Evolutionary conservation across 1,140 invertebrate species (phyloP).

Genomic region (Trypoxylus dichotomus): DNA sequence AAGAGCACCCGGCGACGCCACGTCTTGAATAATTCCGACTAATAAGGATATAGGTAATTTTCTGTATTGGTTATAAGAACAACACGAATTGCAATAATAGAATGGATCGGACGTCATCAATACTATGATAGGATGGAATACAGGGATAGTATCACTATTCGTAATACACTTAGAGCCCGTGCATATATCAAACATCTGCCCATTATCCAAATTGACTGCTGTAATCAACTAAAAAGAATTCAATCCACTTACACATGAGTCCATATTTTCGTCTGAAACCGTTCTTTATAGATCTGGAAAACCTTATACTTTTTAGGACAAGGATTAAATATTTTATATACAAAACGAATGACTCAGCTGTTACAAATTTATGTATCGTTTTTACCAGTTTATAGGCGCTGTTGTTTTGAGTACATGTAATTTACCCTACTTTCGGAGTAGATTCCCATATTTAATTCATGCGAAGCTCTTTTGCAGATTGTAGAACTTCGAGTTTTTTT

Average conservation of each 20-base stretch:
- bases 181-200: conserved; percentile 54
- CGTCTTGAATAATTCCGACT: conserved; percentile 8
- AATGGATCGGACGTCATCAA: conserved; percentile 51
- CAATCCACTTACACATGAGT: conserved; percentile 46
- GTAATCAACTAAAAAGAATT: conserved; percentile 54
- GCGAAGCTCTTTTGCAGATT: too few relatives aligned
- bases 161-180: conserved; percentile 35
- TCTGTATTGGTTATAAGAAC: conserved; percentile 47
- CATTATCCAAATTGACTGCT: conserved; percentile 54
- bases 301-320: conserved; percentile 16
- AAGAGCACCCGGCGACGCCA: not conserved
- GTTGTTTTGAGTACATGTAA: too few relatives aligned
- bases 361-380: not conserved
- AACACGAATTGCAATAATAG: conserved; percentile 50
- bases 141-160: not conserved
- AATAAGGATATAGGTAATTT: conserved; percentile 21
- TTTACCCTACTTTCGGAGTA: too few relatives aligned
- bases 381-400: not conserved
- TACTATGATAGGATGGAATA: conserved; percentile 38
- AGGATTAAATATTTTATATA: conserved; percentile 17
- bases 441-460: too few relatives aligned
- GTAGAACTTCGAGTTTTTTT: too few relatives aligned
- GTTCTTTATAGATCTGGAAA: conserved; percentile 27
- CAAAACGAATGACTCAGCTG: not conserved
- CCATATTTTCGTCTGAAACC: conserved; percentile 34